These are phyloP conservation scores for Amblyjoppa fuscipennis DNA, from an alignment of 2,888 invertebrate species.

Conservation along the genomic window DNA sequence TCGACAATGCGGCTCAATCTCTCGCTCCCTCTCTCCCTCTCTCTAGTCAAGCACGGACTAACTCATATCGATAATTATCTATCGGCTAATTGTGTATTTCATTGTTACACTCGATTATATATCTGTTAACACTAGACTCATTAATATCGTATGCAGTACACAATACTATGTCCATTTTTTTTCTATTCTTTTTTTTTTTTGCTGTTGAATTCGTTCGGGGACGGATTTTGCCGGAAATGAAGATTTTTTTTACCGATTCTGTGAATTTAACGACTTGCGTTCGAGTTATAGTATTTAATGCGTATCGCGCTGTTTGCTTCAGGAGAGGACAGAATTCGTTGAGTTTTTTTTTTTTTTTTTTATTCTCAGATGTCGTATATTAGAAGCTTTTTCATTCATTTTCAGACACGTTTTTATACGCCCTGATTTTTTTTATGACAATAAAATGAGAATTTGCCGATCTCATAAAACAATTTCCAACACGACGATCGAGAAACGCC, in stretches of 20 bases:
- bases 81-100: constrained; percentile 73
- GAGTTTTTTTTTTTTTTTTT: constrained; percentile 18
- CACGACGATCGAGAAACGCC: constrained; percentile 70
- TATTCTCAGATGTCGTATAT: not conserved
- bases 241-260: constrained; percentile 18
- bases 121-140: constrained; percentile 63
- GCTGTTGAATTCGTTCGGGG: constrained; percentile 75
- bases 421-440: constrained; percentile 6
- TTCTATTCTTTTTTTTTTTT: constrained; percentile 22
- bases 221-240: constrained; percentile 79
- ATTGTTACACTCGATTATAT: constrained; percentile 75
- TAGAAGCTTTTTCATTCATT: not conserved
- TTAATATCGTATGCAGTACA: constrained; percentile 69
- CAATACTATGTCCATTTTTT: constrained; percentile 69
- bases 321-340: constrained; percentile 9
- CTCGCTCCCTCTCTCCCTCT: not conserved
- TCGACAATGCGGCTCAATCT: constrained; percentile 7
- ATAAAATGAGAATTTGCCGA: not conserved
- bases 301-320: not conserved
- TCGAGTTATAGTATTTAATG: not conserved
- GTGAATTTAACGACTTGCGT: not conserved
- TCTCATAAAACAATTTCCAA: constrained; percentile 70
- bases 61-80: constrained; percentile 27
- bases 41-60: constrained; percentile 29
- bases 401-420: not conserved